Conservation (phyloP, 2,888 invertebrate species). For the Diadromus collaris region DNA sequence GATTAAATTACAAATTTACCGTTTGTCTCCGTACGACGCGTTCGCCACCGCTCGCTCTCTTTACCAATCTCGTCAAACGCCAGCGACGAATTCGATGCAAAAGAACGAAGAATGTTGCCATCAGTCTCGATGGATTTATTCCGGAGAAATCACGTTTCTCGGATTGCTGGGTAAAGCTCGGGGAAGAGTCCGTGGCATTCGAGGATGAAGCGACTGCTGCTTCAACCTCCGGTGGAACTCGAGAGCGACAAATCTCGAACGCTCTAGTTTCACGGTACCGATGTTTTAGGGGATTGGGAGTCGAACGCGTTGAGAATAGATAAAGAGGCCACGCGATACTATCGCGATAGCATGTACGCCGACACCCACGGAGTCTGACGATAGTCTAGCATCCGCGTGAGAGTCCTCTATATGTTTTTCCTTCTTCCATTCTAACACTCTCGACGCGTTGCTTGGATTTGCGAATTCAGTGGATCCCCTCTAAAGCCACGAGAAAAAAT, state of each 20-base stretch:
- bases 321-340: slow-evolving; percentile 63
- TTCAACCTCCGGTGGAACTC: slow-evolving; percentile 16
- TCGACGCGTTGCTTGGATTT: slow-evolving; percentile 45
- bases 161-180: slow-evolving; percentile 54
- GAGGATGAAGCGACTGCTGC: slow-evolving; percentile 34
- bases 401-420: slow-evolving; percentile 34
- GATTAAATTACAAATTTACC: slow-evolving; percentile 46
- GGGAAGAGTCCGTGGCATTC: slow-evolving; percentile 23
- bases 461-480: slow-evolving; percentile 51
- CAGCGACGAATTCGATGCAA: slow-evolving; percentile 24
- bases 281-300: slow-evolving; percentile 73
- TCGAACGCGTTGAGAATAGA: slow-evolving; percentile 72
- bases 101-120: neutral
- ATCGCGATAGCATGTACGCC: slow-evolving; percentile 21
- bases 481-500: slow-evolving; percentile 45
- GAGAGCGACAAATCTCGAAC: slow-evolving; percentile 53
- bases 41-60: slow-evolving; percentile 35
- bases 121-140: slow-evolving; percentile 55
- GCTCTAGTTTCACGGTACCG: slow-evolving; percentile 50
- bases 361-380: slow-evolving; percentile 44
- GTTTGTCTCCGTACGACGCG: slow-evolving; percentile 19
- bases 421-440: slow-evolving; percentile 27
- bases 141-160: slow-evolving; percentile 56
- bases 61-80: slow-evolving; percentile 37
- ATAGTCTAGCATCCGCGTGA: slow-evolving; percentile 45